phyloP scores from a whole-genome alignment of 2,888 invertebrate genomes.

The Ormyrus labotus region DNA sequence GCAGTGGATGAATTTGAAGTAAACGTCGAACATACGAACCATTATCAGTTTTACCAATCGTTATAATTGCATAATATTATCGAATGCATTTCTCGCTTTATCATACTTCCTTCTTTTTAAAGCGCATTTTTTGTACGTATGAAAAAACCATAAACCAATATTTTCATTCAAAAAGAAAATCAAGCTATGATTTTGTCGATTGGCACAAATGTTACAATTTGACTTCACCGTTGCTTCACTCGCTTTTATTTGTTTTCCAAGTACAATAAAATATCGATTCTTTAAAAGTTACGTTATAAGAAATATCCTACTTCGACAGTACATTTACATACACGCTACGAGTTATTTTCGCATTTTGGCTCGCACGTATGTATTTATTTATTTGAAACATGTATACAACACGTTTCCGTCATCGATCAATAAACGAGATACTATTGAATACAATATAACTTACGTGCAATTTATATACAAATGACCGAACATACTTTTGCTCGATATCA shows the following conservation, averaged over 20 bases:
- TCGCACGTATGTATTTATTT: conserved; percentile 27
- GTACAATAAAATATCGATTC: conserved; percentile 63
- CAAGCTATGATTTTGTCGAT: conserved; percentile 29
- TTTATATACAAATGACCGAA: conserved; percentile 45
- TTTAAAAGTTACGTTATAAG: conserved; percentile 62
- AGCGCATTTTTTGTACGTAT: conserved; percentile 1
- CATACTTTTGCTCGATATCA: conserved; percentile 15
- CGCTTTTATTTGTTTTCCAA: conserved; percentile 53
- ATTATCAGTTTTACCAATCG: conserved; percentile 39
- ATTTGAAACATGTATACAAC: conserved; percentile 46
- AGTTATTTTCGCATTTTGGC: conserved; percentile 8
- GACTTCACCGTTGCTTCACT: not conserved
- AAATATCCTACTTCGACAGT: conserved; percentile 58
- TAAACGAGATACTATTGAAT: conserved; percentile 40
- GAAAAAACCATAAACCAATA: conserved; percentile 31
- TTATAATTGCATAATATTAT: conserved; percentile 13
- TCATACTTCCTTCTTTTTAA: conserved; percentile 11
- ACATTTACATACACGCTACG: conserved; percentile 40
- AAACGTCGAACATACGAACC: conserved; percentile 46
- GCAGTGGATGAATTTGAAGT: conserved; percentile 69
- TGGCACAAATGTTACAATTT: conserved; percentile 43
- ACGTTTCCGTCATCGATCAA: conserved; percentile 29
- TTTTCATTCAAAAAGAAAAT: conserved; percentile 25
- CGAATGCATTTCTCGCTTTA: conserved; percentile 14
- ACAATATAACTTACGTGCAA: conserved; percentile 36